Conservation (phyloP, 2,113 vertebrate species). For the Notothenia coriiceps region DNA sequence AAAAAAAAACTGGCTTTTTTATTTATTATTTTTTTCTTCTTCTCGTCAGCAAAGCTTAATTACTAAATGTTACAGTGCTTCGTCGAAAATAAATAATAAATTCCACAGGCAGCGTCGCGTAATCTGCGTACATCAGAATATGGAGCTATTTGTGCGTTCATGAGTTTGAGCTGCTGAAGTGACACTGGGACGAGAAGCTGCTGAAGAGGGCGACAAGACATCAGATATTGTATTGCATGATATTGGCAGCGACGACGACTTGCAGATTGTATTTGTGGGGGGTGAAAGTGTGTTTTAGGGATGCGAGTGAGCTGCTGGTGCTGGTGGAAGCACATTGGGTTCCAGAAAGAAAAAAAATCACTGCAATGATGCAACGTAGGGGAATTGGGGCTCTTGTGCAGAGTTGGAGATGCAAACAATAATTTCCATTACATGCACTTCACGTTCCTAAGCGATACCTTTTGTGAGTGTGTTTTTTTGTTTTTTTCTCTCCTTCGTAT, state of each 20-base stretch:
- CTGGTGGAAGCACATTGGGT: constrained; percentile 74
- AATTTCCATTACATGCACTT: constrained; percentile 90
- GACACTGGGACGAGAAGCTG: constrained; percentile 66
- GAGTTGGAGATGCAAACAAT: constrained; percentile 84
- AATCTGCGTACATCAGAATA: constrained; percentile 52
- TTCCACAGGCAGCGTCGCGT: constrained; percentile 27
- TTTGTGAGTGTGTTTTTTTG: constrained; percentile 89
- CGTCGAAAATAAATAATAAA: constrained; percentile 35
- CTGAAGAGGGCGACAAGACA: constrained; percentile 71
- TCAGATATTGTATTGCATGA: constrained; percentile 51
- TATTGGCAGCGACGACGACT: constrained; percentile 60
- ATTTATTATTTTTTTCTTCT: constrained; percentile 77
- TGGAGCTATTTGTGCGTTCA: constrained; percentile 58
- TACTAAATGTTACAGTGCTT: constrained; percentile 84
- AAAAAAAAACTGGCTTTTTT: constrained; percentile 85
- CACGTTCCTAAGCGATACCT: constrained; percentile 92
- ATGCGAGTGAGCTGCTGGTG: constrained; percentile 68
- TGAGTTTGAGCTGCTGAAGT: constrained; percentile 78
- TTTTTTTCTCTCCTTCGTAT: constrained; percentile 75
- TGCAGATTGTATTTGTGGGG: constrained; percentile 45
- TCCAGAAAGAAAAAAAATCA: constrained; percentile 68
- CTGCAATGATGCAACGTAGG: constrained; percentile 89
- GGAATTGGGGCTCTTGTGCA: constrained; percentile 82
- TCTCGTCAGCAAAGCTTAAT: constrained; percentile 89
- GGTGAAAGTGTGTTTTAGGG: constrained; percentile 76